Base-by-base conservation (phyloP, 2,797 vertebrate genomes). In the Melanotaenia pygmaea region DNA sequence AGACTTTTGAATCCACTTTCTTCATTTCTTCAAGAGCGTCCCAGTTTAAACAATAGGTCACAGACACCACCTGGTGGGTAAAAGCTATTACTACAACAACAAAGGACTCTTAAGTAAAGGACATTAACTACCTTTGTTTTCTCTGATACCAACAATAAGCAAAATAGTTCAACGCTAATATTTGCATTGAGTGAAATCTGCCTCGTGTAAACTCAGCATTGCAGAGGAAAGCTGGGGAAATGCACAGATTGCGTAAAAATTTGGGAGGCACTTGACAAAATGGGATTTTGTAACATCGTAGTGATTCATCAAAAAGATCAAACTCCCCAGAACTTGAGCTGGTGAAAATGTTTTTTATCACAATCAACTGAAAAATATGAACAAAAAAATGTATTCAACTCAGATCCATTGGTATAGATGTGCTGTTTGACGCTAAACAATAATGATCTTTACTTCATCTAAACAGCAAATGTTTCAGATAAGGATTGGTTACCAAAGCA, bases 21-120 rank as follows among this genome's bases (percentile, higher is more conserved):
- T 0, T 24, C 0, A 32, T 1, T 7, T 50, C 14, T 1, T 34
- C 26, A 70, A 16, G 14, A 40, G 1, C 1, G 1, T 32, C 12
- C 12, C 22, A 40, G 16, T 34, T 38, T 20, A 69, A 62, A 68
- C 26, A n/a, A 12, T 8, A 56, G 56, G 16, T 53, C 61, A 64
- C 28, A 4, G 76, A 82, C 88, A 1, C 87, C 91, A 79, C 75
- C 88, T 79, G 70, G 74, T 89, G 92, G 84, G 37, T 0, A 9
- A 30, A 16, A 40, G 11, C 0, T 13, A 0, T 0, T 13, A 1
- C 32, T 57, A 85, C 76, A 87, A 72, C 79, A 83, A 24, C 11
- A 66, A 18, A 18, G 3, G 10, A 4, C 54, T 13, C 7, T 30
- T 38, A 10, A 24, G 14, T 14, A 71, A 32, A 40, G 2, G 5